phyloP scores from a whole-genome alignment of 2,888 invertebrate genomes.

The Melipona beecheii region DNA sequence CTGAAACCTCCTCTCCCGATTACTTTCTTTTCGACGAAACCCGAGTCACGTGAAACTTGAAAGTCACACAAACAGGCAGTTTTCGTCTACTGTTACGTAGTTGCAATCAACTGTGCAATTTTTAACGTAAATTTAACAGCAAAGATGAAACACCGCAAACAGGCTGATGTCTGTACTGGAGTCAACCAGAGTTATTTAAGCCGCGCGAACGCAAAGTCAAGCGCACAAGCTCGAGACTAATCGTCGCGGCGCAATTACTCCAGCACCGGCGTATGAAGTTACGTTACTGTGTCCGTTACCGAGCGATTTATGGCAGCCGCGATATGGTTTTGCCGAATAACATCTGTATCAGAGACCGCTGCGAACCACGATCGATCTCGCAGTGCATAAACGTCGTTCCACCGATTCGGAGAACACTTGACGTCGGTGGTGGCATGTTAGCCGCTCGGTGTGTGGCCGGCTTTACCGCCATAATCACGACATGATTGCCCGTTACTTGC shows the following conservation, averaged over 20 bases:
- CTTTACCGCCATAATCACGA: conserved; percentile 34
- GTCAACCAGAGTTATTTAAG: background rate
- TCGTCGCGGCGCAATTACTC: conserved; percentile 34
- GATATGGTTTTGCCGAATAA: conserved; percentile 21
- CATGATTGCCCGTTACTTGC: conserved; percentile 43
- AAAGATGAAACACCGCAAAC: background rate
- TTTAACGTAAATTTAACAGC: no score
- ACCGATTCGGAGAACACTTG: conserved; percentile 6
- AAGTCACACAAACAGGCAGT: no score
- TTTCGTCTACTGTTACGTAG: no score
- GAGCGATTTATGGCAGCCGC: conserved; percentile 28
- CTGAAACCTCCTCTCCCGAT: no score
- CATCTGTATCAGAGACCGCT: conserved; percentile 32
- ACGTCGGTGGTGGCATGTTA: background rate
- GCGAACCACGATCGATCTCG: conserved; percentile 3
- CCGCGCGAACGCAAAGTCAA: background rate
- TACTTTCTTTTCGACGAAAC: no score
- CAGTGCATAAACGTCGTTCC: conserved; percentile 21
- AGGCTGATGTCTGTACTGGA: background rate
- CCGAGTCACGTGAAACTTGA: no score
- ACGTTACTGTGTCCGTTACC: background rate
- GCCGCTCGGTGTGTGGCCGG: conserved; percentile 12
- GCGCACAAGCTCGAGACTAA: conserved; percentile 14
- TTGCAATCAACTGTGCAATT: no score
- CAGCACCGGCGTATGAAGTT: conserved; percentile 8